Evolutionary conservation across 2,797 vertebrate species (phyloP).

Genomic region (Pangasius krempfi): DNA sequence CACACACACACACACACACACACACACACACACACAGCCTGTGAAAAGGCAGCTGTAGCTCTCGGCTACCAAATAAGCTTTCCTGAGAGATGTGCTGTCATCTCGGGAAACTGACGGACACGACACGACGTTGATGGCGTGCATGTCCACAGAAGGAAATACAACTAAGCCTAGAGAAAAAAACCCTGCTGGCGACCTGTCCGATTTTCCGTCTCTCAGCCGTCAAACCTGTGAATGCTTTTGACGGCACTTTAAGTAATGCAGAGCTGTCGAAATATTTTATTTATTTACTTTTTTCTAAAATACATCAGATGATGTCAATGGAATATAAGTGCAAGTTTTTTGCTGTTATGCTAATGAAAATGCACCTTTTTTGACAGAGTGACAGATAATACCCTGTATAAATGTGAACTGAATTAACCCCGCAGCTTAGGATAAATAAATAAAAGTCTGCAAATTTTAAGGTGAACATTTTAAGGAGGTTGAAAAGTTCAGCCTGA

Average conservation of each 20-base stretch:
- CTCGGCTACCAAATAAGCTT: slow-evolving; percentile 33
- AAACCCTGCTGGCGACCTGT: slow-evolving; percentile 8
- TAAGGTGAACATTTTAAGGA: neutral
- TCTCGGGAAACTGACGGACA: neutral
- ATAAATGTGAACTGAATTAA: neutral
- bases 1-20: slow-evolving; percentile 5
- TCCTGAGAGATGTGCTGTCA: slow-evolving; percentile 34
- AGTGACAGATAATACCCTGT: neutral
- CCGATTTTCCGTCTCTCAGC: neutral
- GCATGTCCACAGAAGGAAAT: slow-evolving; percentile 32
- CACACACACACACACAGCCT: neutral
- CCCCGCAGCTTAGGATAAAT: neutral
- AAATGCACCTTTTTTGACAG: neutral
- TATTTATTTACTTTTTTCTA: neutral
- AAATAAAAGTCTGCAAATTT: neutral
- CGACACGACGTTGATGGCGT: slow-evolving; percentile 39
- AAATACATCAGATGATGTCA: neutral
- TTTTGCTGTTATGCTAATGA: neutral
- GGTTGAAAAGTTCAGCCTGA: slow-evolving; percentile 6
- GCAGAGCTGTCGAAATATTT: neutral
- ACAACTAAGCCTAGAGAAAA: slow-evolving; percentile 29
- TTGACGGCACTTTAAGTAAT: neutral
- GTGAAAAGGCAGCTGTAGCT: slow-evolving; percentile 50
- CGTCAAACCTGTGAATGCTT: slow-evolving; percentile 11
- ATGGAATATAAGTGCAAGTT: neutral